These are phyloP conservation scores for Eupithecia tripunctaria DNA, from an alignment of 2,888 invertebrate species.

Conservation along the genomic window DNA sequence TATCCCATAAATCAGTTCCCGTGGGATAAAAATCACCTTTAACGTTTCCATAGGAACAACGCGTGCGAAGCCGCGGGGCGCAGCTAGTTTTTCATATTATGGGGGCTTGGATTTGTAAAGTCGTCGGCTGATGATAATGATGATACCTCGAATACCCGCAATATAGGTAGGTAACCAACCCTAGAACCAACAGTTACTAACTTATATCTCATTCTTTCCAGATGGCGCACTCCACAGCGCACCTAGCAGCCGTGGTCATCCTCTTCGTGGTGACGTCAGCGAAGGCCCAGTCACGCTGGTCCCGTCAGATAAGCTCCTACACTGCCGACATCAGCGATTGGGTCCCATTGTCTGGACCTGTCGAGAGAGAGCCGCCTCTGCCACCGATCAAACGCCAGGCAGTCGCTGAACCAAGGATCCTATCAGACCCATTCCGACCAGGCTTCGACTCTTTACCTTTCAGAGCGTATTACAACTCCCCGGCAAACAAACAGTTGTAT, in stretches of 20 bases:
- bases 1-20: too few relatives aligned
- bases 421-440: constrained; percentile 72
- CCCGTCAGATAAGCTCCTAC: constrained; percentile 78
- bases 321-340: constrained; percentile 78
- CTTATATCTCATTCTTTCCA: constrained; percentile 54
- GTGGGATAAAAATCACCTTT: too few relatives aligned
- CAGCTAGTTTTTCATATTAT: too few relatives aligned
- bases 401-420: constrained; percentile 76
- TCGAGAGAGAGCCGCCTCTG: constrained; percentile 58
- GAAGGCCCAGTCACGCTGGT: constrained; percentile 75
- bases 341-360: constrained; percentile 72
- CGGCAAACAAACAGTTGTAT: constrained; percentile 71
- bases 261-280: constrained; percentile 60
- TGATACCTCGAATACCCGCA: background rate
- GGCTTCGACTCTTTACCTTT: constrained; percentile 68
- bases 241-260: constrained; percentile 61
- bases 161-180: background rate
- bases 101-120: too few relatives aligned
- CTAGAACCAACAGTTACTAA: constrained; percentile 1
- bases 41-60: too few relatives aligned
- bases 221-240: constrained; percentile 71
- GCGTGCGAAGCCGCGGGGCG: too few relatives aligned
- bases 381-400: constrained; percentile 74
- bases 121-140: too few relatives aligned
- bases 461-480: constrained; percentile 65